Evolutionary conservation across 2,797 vertebrate genomes (phyloP).

Genomic region (Arnoldichthys spilopterus): DNA sequence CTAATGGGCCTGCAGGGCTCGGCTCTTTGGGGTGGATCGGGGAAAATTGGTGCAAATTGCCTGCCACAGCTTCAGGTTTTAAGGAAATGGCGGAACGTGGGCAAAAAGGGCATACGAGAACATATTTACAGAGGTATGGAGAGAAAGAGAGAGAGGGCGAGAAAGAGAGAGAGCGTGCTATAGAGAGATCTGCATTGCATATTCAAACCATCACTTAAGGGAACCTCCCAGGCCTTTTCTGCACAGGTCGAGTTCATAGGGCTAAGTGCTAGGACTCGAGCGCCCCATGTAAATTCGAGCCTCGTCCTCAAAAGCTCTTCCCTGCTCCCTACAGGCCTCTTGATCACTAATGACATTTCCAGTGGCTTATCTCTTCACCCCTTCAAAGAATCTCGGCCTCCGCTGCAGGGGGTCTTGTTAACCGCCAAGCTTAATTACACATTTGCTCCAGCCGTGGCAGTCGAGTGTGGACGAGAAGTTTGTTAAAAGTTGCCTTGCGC

Average conservation of each 20-base stretch:
- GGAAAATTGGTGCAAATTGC: not conserved
- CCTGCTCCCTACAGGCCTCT: conserved; percentile 56
- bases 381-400: conserved; percentile 48
- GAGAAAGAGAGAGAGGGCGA: not conserved
- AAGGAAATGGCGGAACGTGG: not conserved
- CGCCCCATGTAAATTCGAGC: conserved; percentile 43
- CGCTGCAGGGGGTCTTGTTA: conserved; percentile 65
- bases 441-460: conserved; percentile 46
- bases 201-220: conserved; percentile 35
- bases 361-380: conserved; percentile 56
- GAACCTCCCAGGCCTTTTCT: conserved; percentile 37
- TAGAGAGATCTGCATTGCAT: not conserved
- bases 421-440: conserved; percentile 61
- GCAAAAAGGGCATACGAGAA: no score
- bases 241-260: conserved; percentile 24
- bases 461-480: conserved; percentile 50
- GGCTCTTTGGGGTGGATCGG: not conserved
- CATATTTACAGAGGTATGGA: conserved; percentile 4
- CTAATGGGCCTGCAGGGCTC: conserved; percentile 1
- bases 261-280: conserved; percentile 3
- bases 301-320: conserved; percentile 43
- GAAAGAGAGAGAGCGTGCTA: not conserved
- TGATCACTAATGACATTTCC: conserved; percentile 67
- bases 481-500: conserved; percentile 56
- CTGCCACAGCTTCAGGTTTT: not conserved